Evolutionary conservation across 2,113 vertebrate species (phyloP), one percentile per base, ranked within the genome.

Genomic region (Okapia johnstoni): DNA sequence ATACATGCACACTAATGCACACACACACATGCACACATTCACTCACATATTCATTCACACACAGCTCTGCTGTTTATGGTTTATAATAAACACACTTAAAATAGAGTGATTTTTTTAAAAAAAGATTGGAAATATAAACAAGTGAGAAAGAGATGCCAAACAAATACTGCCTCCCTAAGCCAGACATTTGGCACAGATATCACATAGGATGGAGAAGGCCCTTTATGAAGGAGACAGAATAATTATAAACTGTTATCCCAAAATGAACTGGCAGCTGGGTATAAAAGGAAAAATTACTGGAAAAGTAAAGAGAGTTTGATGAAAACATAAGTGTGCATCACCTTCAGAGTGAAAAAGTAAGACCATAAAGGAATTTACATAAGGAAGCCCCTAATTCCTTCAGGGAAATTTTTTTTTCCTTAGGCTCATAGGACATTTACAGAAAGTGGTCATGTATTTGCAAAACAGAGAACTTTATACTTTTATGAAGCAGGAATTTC

Each of bases 311-410:
- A 36, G n/a, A 28, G 16, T 55, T 5, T 43, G 63, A 54, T 28
- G 26, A 43, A 73, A 40, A 2, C 6, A 1, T 36, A 43, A 43
- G 17, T 16, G n/a, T 15, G 23, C 2, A 0, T 17, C 54, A 23
- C 54, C 54, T 43, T 58, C 36, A 40, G 23, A 57, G 14, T 81
- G n/a, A n/a, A 43, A 58, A 43, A 23, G 8, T 5, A 76, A 55
- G 43, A 77, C 17, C 9, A 7, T 0, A 11, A 16, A 26, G 63
- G 66, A 79, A 23, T 63, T 70, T 2, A 46, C 28, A 5, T 7
- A 7, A 48, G 1, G 5, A 21, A 11, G 15, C 26, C 43, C 7
- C 23, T 17, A 21, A 43, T 54, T 25, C 55, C 40, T 46, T 55
- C 21, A 28, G 15, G 46, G 46, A 15, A 21, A 7, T 6, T 19